Base-by-base conservation (phyloP, 2,113 vertebrate genomes). In the Falco punctatus region DNA sequence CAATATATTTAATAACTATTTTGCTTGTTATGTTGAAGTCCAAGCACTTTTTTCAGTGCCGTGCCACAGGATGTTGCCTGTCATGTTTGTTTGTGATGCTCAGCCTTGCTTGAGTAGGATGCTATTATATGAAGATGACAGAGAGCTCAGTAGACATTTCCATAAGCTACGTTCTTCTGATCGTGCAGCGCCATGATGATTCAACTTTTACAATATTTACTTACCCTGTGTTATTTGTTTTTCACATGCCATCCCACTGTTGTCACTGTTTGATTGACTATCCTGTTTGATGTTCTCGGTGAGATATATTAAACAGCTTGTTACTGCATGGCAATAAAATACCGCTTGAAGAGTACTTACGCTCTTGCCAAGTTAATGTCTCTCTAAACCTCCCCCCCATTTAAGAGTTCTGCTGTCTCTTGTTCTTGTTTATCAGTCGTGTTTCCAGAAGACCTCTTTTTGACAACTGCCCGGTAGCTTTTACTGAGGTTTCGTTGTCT, bases 111-210 rank as follows among this genome's bases (percentile, higher is more conserved):
- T 61, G 86, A 87, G 92, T 89, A 91, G 70, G 94, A 91, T 95
- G 94, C 86, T 94, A 91, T 96, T 97, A 97, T 61, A 38, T 75
- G 81, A 95, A 94, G 86, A 94, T 97, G 95, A 96, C 95, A 96
- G 81, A 94, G 95, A 94, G 86, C 73, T 92, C 84, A 42, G 86
- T 66, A 89, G 94, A 87, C 89, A 94, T 94, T 97, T 96, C 95
- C 88, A 97, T 95, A 93, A 95, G 95, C 92, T 92, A 88, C 17
- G 61, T 95, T 95, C 81, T 94, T 91, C 91, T 96, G 86, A 94
- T 94, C 64, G 4, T 96, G 88, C 52, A 94, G 82, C 65, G 48
- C 79, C 9, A 1, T 5, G 90, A 96, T 97, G 96, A 97, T 93
- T 97, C 96, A 97, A 57, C 90, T 90, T 78, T 57, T 83, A 18